These are phyloP conservation scores for Mus pahari DNA, from an alignment of 2,113 vertebrate species.

Conservation along the genomic window DNA sequence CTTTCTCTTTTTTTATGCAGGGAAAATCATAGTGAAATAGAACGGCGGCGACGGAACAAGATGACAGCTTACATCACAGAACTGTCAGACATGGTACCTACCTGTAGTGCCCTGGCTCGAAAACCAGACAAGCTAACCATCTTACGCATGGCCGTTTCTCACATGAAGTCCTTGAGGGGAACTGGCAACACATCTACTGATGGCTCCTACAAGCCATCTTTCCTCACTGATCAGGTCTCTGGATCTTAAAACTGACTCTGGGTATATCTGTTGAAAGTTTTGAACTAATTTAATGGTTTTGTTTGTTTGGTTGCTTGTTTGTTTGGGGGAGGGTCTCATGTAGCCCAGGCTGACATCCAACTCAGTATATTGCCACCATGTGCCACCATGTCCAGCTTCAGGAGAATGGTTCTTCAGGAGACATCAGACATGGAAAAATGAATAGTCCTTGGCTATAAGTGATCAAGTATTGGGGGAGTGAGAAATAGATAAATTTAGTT, in stretches of 20 bases:
- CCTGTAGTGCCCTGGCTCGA: slow-evolving; percentile 96
- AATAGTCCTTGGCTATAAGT: neutral
- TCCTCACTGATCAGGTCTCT: slow-evolving; percentile 96
- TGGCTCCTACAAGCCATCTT: slow-evolving; percentile 96
- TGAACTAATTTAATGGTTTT: neutral
- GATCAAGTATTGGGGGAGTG: neutral
- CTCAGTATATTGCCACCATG: neutral
- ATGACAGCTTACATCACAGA: slow-evolving; percentile 92
- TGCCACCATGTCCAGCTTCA: neutral
- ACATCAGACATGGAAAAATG: slow-evolving; percentile 18
- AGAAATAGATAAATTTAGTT: slow-evolving; percentile 42
- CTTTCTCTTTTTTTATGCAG: slow-evolving; percentile 75
- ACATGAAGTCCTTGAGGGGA: slow-evolving; percentile 97
- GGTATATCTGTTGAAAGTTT: neutral
- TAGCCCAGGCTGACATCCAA: neutral
- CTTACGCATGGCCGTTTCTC: slow-evolving; percentile 98
- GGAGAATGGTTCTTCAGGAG: slow-evolving; percentile 21
- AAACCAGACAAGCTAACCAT: slow-evolving; percentile 99
- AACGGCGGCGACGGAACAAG: slow-evolving; percentile 90
- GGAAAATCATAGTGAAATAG: slow-evolving; percentile 92
- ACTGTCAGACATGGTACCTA: slow-evolving; percentile 98
- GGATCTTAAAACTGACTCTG: slow-evolving; percentile 16
- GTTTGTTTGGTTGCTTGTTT: neutral
- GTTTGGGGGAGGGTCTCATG: neutral
- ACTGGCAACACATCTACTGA: slow-evolving; percentile 94